Conservation (phyloP, 2,797 vertebrate species). For the Silurus lanzhouensis region DNA sequence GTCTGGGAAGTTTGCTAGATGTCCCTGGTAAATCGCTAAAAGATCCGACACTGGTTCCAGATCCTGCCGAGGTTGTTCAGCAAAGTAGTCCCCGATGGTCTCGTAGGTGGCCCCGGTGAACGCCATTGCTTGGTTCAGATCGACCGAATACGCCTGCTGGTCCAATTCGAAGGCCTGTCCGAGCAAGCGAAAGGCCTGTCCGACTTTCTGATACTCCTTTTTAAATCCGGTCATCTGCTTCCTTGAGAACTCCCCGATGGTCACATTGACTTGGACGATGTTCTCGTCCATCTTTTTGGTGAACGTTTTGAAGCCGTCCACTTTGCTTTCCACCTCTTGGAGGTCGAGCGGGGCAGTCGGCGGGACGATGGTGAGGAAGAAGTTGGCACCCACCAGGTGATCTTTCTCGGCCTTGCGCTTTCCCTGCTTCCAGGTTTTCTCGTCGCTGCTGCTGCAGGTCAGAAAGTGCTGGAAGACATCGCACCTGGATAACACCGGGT, state of each 20-base stretch:
- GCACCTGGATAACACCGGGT: conserved; percentile 89
- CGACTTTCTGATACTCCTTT: conserved; percentile 96
- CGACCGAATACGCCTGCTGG: conserved; percentile 86
- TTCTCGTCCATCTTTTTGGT: conserved; percentile 96
- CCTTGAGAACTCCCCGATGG: conserved; percentile 87
- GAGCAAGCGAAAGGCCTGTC: conserved; percentile 88
- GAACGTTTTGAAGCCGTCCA: conserved; percentile 92
- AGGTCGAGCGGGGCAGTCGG: conserved; percentile 82
- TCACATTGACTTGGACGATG: conserved; percentile 85
- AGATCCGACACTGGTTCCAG: conserved; percentile 93
- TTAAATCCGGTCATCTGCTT: conserved; percentile 93
- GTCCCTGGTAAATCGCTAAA: conserved; percentile 92
- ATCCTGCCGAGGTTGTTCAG: conserved; percentile 93
- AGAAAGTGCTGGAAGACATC: conserved; percentile 97
- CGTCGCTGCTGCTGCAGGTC: conserved; percentile 83
- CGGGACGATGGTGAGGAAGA: conserved; percentile 92
- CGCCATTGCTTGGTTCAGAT: conserved; percentile 90
- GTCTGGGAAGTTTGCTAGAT: conserved; percentile 95
- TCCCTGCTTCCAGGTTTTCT: conserved; percentile 95
- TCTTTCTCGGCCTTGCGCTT: conserved; percentile 95
- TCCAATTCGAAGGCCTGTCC: conserved; percentile 93
- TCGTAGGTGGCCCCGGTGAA: conserved; percentile 92
- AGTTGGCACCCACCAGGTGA: conserved; percentile 92
- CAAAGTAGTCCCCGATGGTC: conserved; percentile 90
- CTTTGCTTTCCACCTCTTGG: conserved; percentile 90